phyloP scores from a whole-genome alignment of 2,797 vertebrate species.

The Gouania willdenowi region DNA sequence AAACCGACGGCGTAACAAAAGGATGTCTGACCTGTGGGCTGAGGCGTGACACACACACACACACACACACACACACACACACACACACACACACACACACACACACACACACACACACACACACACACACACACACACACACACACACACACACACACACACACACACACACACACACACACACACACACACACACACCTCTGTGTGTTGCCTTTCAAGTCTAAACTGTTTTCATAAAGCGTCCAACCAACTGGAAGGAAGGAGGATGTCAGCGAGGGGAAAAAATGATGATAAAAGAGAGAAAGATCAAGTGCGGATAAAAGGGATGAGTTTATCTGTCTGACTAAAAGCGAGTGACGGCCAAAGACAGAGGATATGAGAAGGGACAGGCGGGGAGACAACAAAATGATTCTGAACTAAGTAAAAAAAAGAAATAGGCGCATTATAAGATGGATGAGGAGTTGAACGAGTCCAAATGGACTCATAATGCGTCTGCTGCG shows the following conservation, averaged over 20 bases:
- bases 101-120: no score
- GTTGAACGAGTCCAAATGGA: constrained; percentile 43
- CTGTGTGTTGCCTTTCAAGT: constrained; percentile 51
- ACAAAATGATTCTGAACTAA: constrained; percentile 45
- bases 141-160: not conserved
- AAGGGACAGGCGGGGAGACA: constrained; percentile 35
- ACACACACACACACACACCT: not conserved
- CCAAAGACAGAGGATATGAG: constrained; percentile 48
- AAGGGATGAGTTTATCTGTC: constrained; percentile 64
- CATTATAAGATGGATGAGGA: constrained; percentile 39
- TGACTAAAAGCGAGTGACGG: constrained; percentile 59
- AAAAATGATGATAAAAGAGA: constrained; percentile 59
- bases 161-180: no score
- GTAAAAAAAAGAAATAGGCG: constrained; percentile 17
- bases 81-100: no score
- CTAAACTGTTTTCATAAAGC: constrained; percentile 60
- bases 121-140: not conserved
- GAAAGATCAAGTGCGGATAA: constrained; percentile 71
- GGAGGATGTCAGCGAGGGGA: constrained; percentile 35
- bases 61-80: no score
- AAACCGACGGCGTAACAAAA: constrained; percentile 13
- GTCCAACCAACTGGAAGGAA: constrained; percentile 53
- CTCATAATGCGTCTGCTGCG: constrained; percentile 41
- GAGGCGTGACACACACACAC: no score
- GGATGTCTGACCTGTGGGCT: constrained; percentile 26